Evolutionary conservation across 2,113 vertebrate genomes (phyloP), one percentile per base, ranked within the genome.

Genomic region (Halcyon malimbica): DNA sequence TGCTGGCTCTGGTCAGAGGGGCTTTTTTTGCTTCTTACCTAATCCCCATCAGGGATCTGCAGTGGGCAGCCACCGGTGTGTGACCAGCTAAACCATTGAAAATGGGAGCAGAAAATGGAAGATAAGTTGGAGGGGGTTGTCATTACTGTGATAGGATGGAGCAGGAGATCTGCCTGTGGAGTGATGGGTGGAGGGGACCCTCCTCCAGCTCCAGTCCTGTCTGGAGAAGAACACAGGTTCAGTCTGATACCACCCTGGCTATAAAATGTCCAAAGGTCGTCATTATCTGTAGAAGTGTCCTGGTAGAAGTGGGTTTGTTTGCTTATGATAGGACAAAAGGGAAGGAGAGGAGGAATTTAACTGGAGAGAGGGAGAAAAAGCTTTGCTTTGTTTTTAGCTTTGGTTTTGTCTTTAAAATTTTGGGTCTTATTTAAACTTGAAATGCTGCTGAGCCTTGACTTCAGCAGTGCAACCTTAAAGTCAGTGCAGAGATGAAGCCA

Each of bases 171-270:
- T 81, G 46, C 71, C n/a, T 60, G 19, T 59, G 44, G 11, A 28
- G 0, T 31, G 26, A 7, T 68, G 13, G 26, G 9, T 41, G 35
- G 1, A 15, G 6, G 26, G 6, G 18, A 37, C n/a, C 5, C 17
- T 76, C 10, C 35, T 78, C 17, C 42, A 63, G 42, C 35, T 88
- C 46, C 64, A 74, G 28, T 74, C 62, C n/a, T 83, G 11, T 39
- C 56, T 95, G 74, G 53, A 75, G 64, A 78, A 93, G 69, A 89
- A 39, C 33, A 44, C 0, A 0, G 5, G 24, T 81, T 24, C 35
- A 54, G 14, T 79, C 41, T 53, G 53, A 20, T 81, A 39, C 21
- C 31, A 11, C 23, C 29, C n/a, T 81, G 70, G 26, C 53, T 5
- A 13, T 89, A 87, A 94, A 73, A 92, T 25, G 25, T 94, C 37